Evolutionary conservation across 1,140 invertebrate genomes (phyloP), one percentile per base, ranked within the genome.

Genomic region (Agrypnia vestita): DNA sequence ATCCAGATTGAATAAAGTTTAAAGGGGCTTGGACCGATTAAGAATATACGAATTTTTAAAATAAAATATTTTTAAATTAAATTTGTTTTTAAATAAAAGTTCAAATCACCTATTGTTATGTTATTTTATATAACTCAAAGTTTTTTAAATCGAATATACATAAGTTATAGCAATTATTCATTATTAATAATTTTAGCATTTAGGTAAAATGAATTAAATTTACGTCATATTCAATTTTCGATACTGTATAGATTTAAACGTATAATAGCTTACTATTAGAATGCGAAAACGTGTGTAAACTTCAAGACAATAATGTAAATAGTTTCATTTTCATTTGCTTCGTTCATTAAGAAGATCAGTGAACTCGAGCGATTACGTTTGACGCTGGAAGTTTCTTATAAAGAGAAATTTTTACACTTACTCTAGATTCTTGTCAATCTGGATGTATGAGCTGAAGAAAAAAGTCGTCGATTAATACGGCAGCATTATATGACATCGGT

Each of bases 291-390:
- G 81, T 78, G 78, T 69, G 76, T 80, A 80, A 82, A 62, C 46
- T 35, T 35, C 78, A 78, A 76, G 75, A 67, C 62, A 77, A 82
- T 51, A 13, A 21, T 49, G 61, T 71, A 53, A 80, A 80, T 72
- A 78, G 81, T 78, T 80, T 82, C 81, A 19, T 80, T 82, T 82
- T 82, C 78, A 77, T 80, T 51, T 25, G 49, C n/a, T 74, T 73
- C 77, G 80, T 78, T 81, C 80, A 73, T 74, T 78, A 61, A 35
- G 67, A 35, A 55, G 81, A 82, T 55, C 81, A 80, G 35, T 80
- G 81, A 82, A 82, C 78, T 43, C 76, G 67, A 56, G 64, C 44
- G 46, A 73, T 19, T n/a, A 15, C n/a, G 49, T 13, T 13, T 51
- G 49, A 51, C 49, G n/a, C 7, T 69, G 64, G 35, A 67, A 8